phyloP scores from a whole-genome alignment of 2,888 invertebrate genomes.

The Philopedon plagiatum region DNA sequence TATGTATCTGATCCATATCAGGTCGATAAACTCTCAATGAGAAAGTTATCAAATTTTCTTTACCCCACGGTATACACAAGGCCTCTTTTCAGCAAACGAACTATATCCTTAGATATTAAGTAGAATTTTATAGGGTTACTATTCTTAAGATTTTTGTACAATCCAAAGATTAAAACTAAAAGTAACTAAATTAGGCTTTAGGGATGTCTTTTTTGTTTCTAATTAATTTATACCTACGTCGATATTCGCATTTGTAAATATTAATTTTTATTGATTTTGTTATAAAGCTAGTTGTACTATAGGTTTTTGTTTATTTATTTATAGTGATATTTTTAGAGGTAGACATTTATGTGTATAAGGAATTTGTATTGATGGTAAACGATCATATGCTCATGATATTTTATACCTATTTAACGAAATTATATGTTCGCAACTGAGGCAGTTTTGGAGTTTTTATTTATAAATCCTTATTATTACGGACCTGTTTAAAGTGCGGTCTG shows the following conservation, averaged over 20 bases:
- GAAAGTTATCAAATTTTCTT: too few relatives aligned
- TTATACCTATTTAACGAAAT: conserved; percentile 50
- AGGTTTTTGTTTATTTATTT: conserved; percentile 51
- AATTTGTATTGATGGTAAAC: conserved; percentile 46
- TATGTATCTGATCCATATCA: too few relatives aligned
- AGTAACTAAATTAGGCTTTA: conserved; percentile 56
- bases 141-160: conserved; percentile 64
- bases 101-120: conserved; percentile 54
- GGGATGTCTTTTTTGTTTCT: conserved; percentile 50
- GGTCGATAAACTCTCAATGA: too few relatives aligned
- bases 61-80: too few relatives aligned
- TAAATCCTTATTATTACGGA: not conserved
- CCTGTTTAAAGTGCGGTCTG: too few relatives aligned
- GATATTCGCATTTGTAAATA: conserved; percentile 46
- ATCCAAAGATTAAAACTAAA: conserved; percentile 65
- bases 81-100: too few relatives aligned
- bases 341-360: conserved; percentile 41
- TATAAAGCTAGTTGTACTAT: conserved; percentile 46
- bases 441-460: not conserved
- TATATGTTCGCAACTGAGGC: conserved; percentile 38
- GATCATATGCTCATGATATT: conserved; percentile 50
- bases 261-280: conserved; percentile 51
- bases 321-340: conserved; percentile 48
- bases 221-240: conserved; percentile 49
- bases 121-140: conserved; percentile 45